These are phyloP conservation scores for Dipus sagitta DNA, from an alignment of 2,797 vertebrate species.

Conservation along the genomic window DNA sequence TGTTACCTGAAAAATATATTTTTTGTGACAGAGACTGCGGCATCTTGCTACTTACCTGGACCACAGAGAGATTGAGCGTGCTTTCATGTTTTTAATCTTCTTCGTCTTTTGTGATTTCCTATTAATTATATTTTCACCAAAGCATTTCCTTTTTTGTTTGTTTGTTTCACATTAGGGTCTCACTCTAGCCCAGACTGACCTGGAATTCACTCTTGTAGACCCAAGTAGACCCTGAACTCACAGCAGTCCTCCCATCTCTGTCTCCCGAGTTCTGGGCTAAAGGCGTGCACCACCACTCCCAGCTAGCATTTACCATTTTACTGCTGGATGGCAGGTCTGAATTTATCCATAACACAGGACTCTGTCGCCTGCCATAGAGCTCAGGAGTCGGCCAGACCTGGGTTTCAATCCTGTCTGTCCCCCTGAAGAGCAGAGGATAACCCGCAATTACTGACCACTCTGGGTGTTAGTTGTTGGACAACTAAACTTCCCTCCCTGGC, in stretches of 20 bases:
- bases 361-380: not conserved
- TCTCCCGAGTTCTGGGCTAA: no score
- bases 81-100: not conserved
- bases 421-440: not conserved
- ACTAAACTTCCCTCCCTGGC: not conserved
- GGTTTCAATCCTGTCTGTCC: not conserved
- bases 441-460: not conserved
- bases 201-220: no score
- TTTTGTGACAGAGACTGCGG: not conserved
- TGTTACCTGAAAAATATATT: not conserved
- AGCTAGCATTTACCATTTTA: not conserved
- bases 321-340: not conserved
- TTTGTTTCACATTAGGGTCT: no score
- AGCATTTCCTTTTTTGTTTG: conserved; percentile 12
- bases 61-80: not conserved
- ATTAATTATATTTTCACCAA: not conserved
- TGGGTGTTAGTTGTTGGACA: not conserved
- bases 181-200: no score
- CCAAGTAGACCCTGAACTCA: no score
- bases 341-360: not conserved
- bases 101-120: conserved; percentile 12
- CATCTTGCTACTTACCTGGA: not conserved
- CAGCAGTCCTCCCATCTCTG: no score
- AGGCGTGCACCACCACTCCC: no score
- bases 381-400: not conserved